Base-by-base conservation (phyloP, 1,140 invertebrate species). In the Cheumatopsyche charites region DNA sequence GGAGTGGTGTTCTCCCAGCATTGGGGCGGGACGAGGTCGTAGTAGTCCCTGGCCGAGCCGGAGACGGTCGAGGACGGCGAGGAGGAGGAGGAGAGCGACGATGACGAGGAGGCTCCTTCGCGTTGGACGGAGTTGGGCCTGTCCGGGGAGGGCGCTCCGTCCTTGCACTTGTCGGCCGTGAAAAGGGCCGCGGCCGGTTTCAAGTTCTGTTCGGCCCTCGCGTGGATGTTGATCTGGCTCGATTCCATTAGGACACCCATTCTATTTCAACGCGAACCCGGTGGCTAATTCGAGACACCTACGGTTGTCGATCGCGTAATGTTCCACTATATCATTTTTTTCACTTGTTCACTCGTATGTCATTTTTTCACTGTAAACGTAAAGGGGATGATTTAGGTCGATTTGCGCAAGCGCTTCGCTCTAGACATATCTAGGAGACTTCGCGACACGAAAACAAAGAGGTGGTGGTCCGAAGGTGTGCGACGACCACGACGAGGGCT, bases 141-240 rank as follows among this genome's bases (percentile, higher is more conserved):
- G 26, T 41, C 12, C 29, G 29, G 29, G 3, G 43, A 15, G 52
- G 52, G 21, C 11, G 21, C 11, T 42, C 36, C n/a, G 12, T 68
- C 66, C 13, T 43, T 45, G 66, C 66, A 55, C 81, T 79, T 81
- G 82, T 75, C 81, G 81, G 82, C 80, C 81, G 82, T 80, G 79
- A 76, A 71, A 43, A 61, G 29, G 58, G 61, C 63, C 15, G 58
- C 66, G 1, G 66, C 55, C 21, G 55, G 55, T n/a, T 52, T 43
- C 68, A 25, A 55, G 13, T 47, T 63, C 63, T 70, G 73, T 23
- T 70, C 69, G 15, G 69, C 66, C 45, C 74, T 55, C 61, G 70
- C 67, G 70, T 72, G 70, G 66, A 68, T 68, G 71, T 75, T 75
- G 15, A 68, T 47, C 67, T 72, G 74, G 67, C 70, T 72, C 7